Percentiles rank a stretch among this genome's conserved stretches.
phyloP scores from a whole-genome alignment of 2,113 vertebrate species.

The Cinclus mexicanus region DNA sequence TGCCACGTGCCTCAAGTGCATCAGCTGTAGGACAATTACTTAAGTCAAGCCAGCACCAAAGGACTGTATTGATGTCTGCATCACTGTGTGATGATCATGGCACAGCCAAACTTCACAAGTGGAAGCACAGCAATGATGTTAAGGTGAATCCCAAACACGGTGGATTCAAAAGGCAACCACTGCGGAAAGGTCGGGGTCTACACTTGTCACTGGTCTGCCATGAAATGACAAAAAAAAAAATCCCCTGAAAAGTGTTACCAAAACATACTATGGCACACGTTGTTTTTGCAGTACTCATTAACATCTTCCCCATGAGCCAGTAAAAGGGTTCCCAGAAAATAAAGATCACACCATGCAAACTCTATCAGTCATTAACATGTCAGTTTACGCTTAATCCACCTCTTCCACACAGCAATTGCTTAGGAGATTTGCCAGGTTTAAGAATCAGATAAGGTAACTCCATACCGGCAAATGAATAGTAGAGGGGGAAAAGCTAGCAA shows the following conservation, averaged over 20 bases:
- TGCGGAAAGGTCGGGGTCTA: background rate
- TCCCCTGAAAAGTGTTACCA: background rate
- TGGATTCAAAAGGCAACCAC: background rate
- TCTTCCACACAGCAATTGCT: background rate
- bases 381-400: background rate
- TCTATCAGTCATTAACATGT: background rate
- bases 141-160: background rate
- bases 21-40: constrained; percentile 9
- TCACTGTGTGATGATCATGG: background rate
- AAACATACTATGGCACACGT: background rate
- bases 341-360: constrained; percentile 21
- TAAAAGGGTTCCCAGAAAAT: background rate
- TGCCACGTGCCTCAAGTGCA: background rate
- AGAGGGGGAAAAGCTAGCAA: background rate
- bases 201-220: background rate
- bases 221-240: background rate
- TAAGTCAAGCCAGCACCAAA: background rate
- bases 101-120: background rate
- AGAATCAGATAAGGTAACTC: constrained; percentile 12
- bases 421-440: background rate
- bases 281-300: background rate
- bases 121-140: background rate
- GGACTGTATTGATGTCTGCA: background rate
- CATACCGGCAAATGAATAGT: background rate
- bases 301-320: background rate